Base-by-base conservation (phyloP, 2,797 vertebrate genomes). In the Vipera latastei region DNA sequence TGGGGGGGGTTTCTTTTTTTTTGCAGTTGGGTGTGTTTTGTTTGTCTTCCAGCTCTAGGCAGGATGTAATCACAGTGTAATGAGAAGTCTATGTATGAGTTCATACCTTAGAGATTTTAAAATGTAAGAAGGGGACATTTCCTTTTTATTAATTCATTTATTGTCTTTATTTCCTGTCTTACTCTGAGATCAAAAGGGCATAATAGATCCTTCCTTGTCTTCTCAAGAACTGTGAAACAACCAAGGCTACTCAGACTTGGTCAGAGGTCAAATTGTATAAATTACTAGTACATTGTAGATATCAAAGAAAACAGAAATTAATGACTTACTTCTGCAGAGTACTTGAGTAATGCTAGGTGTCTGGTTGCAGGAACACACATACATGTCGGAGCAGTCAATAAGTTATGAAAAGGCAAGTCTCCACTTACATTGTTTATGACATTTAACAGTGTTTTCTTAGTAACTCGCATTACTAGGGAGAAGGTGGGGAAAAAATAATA, bases 271-370 rank as follows among this genome's bases (percentile, higher is more conserved):
- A 4, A 51, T 51, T n/a, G 6, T 14, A 12, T 65, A 65, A 2
- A n/a, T 73, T n/a, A 2, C 38, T 38, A 73, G 65, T n/a, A 48
- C 48, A 53, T 53, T 11, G 51, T 53, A 48, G 73, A 83, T 83
- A 83, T 48, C 25, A 83, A 83, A 83, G 4, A 48, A 48, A 22
- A 51, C 9, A n/a, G 7, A 1, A 0, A 0, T 90, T 32, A 51
- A n/a, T 78, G 94, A 92, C 11, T 4, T 20, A 73, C 60, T 88
- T 59, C 53, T 56, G 1, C 0, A 65, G 48, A 16, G 6, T 93
- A 61, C n/a, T 48, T 87, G 56, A 13, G 51, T 63, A 85, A 89
- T 89, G 61, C 3, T 48, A 89, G 86, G 11, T 87, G 85, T 88
- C 8, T 48, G 32, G 25, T 38, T 44, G 32, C 63, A 55, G 69